phyloP scores from a whole-genome alignment of 2,888 invertebrate species.

The Drosophila bunnanda region DNA sequence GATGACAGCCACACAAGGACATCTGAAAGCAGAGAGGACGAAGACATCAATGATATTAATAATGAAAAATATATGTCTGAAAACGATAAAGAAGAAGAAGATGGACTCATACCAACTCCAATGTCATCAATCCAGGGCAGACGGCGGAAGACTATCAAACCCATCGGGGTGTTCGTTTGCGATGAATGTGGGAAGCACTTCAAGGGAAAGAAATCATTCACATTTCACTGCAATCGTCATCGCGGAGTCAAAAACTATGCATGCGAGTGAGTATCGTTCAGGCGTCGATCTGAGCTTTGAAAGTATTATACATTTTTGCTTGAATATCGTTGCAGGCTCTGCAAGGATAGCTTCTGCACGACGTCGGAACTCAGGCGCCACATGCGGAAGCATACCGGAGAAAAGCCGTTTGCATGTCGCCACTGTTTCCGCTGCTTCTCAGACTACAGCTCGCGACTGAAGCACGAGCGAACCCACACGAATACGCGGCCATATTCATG shows the following conservation, averaged over 20 bases:
- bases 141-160: not conserved
- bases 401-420: slow-evolving; percentile 82
- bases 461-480: slow-evolving; percentile 82
- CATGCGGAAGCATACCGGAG: slow-evolving; percentile 79
- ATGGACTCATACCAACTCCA: not conserved
- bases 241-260: slow-evolving; percentile 19
- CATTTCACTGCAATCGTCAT: slow-evolving; percentile 17
- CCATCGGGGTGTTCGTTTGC: slow-evolving; percentile 3
- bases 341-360: slow-evolving; percentile 11
- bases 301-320: not conserved
- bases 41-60: not conserved
- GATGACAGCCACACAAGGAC: not conserved
- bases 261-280: slow-evolving; percentile 12
- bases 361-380: slow-evolving; percentile 61
- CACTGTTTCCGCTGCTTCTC: slow-evolving; percentile 79
- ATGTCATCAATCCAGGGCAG: not conserved
- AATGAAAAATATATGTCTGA: not conserved
- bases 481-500: slow-evolving; percentile 83
- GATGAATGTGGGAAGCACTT: slow-evolving; percentile 18
- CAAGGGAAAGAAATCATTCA: slow-evolving; percentile 2
- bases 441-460: slow-evolving; percentile 66
- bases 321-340: not conserved
- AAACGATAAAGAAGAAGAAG: slow-evolving; percentile 1
- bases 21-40: too few species aligned
- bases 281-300: not conserved